Evolutionary conservation across 2,888 invertebrate species (phyloP).

Genomic region (Phorcus lineatus): DNA sequence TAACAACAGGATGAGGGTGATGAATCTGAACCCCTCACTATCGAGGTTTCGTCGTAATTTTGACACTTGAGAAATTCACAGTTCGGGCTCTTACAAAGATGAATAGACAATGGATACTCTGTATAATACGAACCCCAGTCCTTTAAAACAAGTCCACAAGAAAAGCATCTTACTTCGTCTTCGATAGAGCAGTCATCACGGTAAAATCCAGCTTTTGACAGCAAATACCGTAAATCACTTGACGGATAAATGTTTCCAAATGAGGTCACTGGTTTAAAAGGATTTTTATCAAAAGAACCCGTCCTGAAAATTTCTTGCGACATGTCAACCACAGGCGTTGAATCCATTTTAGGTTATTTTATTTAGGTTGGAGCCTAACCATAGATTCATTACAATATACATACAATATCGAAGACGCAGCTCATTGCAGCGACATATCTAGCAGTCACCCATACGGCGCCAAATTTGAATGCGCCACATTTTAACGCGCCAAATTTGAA

Average conservation of each 20-base stretch:
- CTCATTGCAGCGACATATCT: too few relatives aligned
- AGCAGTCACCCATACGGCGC: too few relatives aligned
- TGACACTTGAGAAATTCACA: background rate
- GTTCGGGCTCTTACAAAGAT: background rate
- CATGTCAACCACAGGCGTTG: background rate
- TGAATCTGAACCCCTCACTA: background rate
- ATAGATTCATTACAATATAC: background rate
- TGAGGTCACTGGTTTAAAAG: slow-evolving; percentile 9
- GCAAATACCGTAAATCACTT: background rate
- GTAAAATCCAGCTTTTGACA: slow-evolving; percentile 17
- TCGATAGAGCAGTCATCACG: background rate
- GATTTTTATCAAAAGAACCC: background rate
- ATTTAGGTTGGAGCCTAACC: background rate
- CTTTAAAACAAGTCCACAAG: background rate
- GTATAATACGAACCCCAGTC: background rate
- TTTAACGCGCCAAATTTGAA: too few relatives aligned
- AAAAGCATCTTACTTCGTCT: slow-evolving; percentile 11
- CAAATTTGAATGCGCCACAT: too few relatives aligned
- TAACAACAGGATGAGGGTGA: background rate
- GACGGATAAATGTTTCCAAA: background rate
- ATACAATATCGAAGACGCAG: too few relatives aligned
- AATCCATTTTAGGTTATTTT: background rate
- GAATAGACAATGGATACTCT: background rate
- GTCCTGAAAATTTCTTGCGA: background rate
- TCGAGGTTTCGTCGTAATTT: background rate